These are phyloP conservation scores for Melanostigma gelatinosum DNA, from an alignment of 2,113 vertebrate genomes.

Conservation along the genomic window DNA sequence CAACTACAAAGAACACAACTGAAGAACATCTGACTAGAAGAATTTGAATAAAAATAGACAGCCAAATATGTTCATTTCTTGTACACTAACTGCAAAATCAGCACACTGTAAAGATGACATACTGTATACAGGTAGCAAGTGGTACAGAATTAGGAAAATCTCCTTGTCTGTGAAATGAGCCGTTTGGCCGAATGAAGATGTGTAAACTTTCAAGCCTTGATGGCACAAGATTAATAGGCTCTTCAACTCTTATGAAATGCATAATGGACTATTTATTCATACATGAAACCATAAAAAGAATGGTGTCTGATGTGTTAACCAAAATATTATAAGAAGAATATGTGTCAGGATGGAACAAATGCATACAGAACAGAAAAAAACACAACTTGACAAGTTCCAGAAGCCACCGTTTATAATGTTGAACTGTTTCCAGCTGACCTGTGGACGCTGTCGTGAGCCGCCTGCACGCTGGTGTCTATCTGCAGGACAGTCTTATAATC, in stretches of 20 bases:
- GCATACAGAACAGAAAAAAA: not conserved
- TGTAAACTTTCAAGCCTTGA: not conserved
- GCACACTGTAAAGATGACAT: not conserved
- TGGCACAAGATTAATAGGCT: not conserved
- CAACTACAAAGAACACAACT: not conserved
- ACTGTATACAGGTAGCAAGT: not conserved
- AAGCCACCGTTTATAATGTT: not conserved
- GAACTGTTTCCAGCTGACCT: constrained; percentile 80
- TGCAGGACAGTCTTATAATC: constrained; percentile 96
- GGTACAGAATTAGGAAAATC: not conserved
- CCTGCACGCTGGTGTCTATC: constrained; percentile 89
- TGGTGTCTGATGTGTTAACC: not conserved
- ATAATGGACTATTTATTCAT: no score
- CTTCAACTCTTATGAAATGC: not conserved
- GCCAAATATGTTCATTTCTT: not conserved
- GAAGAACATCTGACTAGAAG: not conserved
- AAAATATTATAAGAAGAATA: not conserved
- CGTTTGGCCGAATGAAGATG: not conserved
- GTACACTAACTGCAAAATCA: not conserved
- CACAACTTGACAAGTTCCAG: no score
- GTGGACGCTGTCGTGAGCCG: constrained; percentile 91
- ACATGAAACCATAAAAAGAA: not conserved
- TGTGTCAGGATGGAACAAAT: not conserved
- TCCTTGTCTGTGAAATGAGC: not conserved
- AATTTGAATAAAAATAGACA: not conserved